Percentiles rank a stretch among this genome's conserved stretches.
Conservation (phyloP, 2,797 vertebrate genomes). For the Buceros bicornis region DNA sequence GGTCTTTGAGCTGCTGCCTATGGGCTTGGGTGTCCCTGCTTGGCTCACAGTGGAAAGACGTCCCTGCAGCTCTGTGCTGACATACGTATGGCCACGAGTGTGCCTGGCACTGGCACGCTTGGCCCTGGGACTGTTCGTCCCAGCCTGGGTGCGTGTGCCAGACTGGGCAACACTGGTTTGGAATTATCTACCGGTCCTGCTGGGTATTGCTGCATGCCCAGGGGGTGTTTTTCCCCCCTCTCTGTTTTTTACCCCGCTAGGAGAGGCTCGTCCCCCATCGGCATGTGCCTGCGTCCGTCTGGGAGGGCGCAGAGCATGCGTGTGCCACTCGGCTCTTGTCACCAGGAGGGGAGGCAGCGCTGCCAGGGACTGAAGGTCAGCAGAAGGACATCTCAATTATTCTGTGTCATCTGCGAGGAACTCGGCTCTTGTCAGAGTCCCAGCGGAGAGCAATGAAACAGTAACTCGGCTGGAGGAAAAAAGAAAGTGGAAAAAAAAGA, state of each 20-base stretch:
- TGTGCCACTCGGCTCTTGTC: slow-evolving; percentile 57
- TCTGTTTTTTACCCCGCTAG: background rate
- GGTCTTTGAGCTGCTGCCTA: background rate
- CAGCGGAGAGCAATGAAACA: slow-evolving; percentile 64
- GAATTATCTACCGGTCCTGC: background rate
- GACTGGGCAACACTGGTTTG: accelerated
- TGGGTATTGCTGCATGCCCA: background rate
- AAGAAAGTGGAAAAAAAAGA: background rate
- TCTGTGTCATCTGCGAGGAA: slow-evolving; percentile 74
- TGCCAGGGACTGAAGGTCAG: slow-evolving; percentile 78
- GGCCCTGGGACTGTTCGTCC: background rate
- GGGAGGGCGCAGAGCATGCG: background rate
- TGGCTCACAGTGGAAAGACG: accelerated
- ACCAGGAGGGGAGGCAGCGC: slow-evolving; percentile 32
- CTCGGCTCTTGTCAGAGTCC: slow-evolving; percentile 64
- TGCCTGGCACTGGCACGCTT: accelerated
- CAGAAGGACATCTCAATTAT: slow-evolving; percentile 81
- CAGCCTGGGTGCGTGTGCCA: accelerated
- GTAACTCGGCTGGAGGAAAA: slow-evolving; percentile 46
- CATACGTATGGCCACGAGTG: accelerated
- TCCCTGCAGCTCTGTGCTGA: accelerated
- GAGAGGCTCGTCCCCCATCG: background rate
- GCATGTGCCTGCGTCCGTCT: background rate
- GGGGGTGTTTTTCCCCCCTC: background rate
- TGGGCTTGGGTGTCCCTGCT: background rate